Evolutionary conservation across 2,113 vertebrate species (phyloP).

Genomic region (Chamaetylas fuelleborni): DNA sequence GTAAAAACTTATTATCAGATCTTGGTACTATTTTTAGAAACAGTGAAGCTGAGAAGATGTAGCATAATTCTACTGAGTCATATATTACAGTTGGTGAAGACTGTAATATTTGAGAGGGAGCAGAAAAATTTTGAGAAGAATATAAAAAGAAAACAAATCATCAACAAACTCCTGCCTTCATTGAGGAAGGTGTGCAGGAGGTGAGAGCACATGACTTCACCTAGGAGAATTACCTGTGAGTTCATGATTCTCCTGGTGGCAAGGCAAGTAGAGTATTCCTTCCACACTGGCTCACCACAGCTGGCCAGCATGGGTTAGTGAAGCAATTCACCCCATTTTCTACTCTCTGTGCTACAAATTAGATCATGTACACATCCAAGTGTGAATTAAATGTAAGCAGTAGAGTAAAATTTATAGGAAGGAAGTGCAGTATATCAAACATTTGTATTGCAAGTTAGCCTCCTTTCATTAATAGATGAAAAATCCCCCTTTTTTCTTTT

Average conservation of each 20-base stretch:
- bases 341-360: not conserved
- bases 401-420: not conserved
- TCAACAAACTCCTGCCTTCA: not conserved
- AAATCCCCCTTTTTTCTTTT: not conserved
- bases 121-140: not conserved
- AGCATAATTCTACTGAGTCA: not conserved
- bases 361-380: fast-evolving
- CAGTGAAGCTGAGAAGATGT: not conserved
- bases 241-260: not conserved
- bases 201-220: not conserved
- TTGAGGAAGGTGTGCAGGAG: not conserved
- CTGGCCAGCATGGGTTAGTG: fast-evolving
- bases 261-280: not conserved
- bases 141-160: not conserved
- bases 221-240: not conserved
- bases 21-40: not conserved
- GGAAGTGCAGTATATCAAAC: not conserved
- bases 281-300: fast-evolving
- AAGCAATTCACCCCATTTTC: not conserved
- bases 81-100: not conserved
- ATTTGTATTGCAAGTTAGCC: not conserved
- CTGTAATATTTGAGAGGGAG: not conserved
- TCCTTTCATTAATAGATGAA: not conserved
- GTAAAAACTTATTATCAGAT: not conserved
- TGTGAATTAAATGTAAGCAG: not conserved